Conservation (phyloP, 2,888 invertebrate genomes). For the Aplocera efformata region DNA sequence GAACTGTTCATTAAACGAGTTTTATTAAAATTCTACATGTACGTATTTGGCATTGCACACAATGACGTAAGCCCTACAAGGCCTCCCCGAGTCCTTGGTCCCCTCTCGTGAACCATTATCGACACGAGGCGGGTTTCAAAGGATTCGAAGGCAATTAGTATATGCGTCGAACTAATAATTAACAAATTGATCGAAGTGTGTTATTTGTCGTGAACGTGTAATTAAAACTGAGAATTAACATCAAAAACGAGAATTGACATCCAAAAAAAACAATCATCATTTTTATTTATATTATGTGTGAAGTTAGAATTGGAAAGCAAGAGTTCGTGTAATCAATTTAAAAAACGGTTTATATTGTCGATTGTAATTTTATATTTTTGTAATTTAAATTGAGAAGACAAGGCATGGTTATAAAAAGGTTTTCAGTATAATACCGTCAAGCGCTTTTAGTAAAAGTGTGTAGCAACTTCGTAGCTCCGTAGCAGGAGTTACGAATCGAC, state of each 20-base stretch:
- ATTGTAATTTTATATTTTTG: too few relatives aligned
- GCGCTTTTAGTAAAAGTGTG: too few relatives aligned
- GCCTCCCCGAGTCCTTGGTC: conserved; percentile 29
- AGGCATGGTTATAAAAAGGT: too few relatives aligned
- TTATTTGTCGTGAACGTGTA: conserved; percentile 1
- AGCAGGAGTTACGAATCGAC: conserved; percentile 6
- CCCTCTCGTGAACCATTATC: conserved; percentile 10
- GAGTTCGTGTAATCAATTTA: too few relatives aligned
- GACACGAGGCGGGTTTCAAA: conserved; percentile 11
- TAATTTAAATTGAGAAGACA: too few relatives aligned
- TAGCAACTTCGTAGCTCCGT: conserved; percentile 12
- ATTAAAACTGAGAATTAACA: too few relatives aligned
- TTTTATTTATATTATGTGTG: too few relatives aligned
- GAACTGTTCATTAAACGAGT: not conserved
- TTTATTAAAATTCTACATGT: conserved; percentile 12
- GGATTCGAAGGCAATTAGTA: conserved; percentile 5
- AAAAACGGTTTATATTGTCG: too few relatives aligned
- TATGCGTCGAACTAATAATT: conserved; percentile 6
- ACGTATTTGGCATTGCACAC: conserved; percentile 14
- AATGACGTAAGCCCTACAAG: conserved; percentile 16
- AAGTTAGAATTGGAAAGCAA: too few relatives aligned
- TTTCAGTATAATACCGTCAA: too few relatives aligned
- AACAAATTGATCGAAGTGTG: conserved; percentile 3
- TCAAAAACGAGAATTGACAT: too few relatives aligned
- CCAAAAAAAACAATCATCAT: too few relatives aligned